phyloP scores from a whole-genome alignment of 2,113 vertebrate species.

The Microcebus murinus region DNA sequence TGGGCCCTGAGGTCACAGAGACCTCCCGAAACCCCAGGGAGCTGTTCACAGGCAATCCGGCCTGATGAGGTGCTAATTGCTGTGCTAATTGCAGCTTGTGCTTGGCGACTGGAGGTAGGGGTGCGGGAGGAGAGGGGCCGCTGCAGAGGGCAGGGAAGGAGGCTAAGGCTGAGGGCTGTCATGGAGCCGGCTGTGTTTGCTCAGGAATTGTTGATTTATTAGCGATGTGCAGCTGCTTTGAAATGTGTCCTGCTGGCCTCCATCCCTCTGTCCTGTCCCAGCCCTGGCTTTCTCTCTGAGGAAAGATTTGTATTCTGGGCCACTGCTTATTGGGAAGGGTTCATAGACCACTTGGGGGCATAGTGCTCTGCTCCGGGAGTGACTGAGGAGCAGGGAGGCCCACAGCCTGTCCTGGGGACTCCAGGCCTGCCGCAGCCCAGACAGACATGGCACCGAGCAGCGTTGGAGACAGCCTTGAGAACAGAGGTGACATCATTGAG shows the following conservation, averaged over 20 bases:
- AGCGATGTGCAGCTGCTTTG: slow-evolving; percentile 1
- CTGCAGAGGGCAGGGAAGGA: neutral
- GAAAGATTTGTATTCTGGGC: neutral
- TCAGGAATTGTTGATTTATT: neutral
- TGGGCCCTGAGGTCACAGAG: neutral
- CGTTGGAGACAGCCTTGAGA: neutral
- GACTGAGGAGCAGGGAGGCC: neutral
- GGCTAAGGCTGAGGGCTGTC: neutral
- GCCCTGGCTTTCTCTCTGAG: neutral
- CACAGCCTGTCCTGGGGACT: neutral
- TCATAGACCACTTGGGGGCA: neutral
- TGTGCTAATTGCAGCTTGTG: slow-evolving; percentile 55
- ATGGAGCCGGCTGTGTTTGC: neutral
- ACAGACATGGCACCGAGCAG: neutral
- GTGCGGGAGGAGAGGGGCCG: neutral
- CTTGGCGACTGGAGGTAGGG: neutral
- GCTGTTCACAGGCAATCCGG: slow-evolving; percentile 30
- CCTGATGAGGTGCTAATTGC: slow-evolving; percentile 64
- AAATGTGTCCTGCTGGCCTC: neutral
- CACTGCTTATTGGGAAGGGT: neutral
- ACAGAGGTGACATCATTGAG: neutral
- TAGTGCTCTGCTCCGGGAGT: neutral
- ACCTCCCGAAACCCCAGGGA: slow-evolving; percentile 7
- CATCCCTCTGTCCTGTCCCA: neutral
- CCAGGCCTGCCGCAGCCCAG: neutral